Evolutionary conservation across 1,140 invertebrate genomes (phyloP).

Genomic region (Hermetia illucens): DNA sequence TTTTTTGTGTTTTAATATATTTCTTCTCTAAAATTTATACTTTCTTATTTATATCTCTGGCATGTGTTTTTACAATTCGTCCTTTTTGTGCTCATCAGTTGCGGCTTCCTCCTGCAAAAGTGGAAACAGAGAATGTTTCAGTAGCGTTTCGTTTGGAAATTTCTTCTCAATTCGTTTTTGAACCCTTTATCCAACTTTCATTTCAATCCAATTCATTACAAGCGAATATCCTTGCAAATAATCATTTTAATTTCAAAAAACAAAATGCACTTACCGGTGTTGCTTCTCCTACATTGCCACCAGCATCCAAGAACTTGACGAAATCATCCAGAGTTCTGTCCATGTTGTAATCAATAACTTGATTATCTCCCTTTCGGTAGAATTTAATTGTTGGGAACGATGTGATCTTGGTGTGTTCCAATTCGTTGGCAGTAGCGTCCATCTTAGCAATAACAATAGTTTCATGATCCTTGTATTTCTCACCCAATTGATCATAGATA

Average conservation of each 20-base stretch:
- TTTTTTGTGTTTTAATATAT: too few relatives aligned
- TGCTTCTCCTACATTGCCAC: slow-evolving; percentile 21
- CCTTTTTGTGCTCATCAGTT: slow-evolving; percentile 6
- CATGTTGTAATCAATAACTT: slow-evolving; percentile 89
- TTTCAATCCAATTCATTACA: too few relatives aligned
- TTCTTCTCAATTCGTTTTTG: too few relatives aligned
- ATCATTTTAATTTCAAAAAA: too few relatives aligned
- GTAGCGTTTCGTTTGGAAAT: background rate
- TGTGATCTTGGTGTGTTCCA: slow-evolving; percentile 86
- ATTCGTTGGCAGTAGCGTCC: slow-evolving; percentile 94
- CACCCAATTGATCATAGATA: slow-evolving; percentile 72
- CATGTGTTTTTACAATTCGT: slow-evolving; percentile 11
- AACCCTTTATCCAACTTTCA: too few relatives aligned
- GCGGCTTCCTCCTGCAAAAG: slow-evolving; percentile 3
- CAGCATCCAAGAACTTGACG: slow-evolving; percentile 74
- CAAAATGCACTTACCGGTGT: slow-evolving; percentile 6
- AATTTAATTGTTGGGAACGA: slow-evolving; percentile 96
- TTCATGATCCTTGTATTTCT: slow-evolving; percentile 71
- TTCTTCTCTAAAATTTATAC: too few relatives aligned
- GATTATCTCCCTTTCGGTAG: slow-evolving; percentile 84
- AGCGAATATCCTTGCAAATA: too few relatives aligned
- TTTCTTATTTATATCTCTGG: too few relatives aligned
- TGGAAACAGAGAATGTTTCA: background rate
- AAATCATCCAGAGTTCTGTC: slow-evolving; percentile 90
- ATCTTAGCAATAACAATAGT: slow-evolving; percentile 94